These are phyloP conservation scores for Hippopotamyrus pictus DNA, from an alignment of 2,797 vertebrate genomes.

Conservation along the genomic window DNA sequence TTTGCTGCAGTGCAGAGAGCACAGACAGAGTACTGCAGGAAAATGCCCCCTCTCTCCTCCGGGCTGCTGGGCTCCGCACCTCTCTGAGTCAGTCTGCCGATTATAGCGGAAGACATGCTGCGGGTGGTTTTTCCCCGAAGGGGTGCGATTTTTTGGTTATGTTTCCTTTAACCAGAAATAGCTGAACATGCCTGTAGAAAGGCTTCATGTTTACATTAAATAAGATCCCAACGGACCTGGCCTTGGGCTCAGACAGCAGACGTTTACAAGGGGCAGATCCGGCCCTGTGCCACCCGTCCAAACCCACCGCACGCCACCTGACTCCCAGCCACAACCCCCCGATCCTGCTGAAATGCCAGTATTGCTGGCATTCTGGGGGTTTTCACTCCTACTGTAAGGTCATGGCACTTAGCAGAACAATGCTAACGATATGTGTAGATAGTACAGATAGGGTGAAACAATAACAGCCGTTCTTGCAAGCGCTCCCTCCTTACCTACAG, in stretches of 20 bases:
- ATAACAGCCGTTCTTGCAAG: background rate
- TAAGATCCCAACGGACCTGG: background rate
- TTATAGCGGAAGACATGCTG: background rate
- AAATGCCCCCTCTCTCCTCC: background rate
- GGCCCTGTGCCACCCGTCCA: background rate
- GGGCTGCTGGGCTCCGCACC: background rate
- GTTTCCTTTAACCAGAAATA: background rate
- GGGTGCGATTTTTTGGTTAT: background rate
- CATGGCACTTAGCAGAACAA: background rate
- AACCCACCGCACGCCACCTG: background rate
- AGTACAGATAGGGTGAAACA: background rate
- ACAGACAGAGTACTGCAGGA: constrained; percentile 8
- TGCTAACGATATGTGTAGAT: background rate
- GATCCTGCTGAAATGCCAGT: background rate
- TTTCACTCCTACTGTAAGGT: background rate
- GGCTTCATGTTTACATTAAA: background rate
- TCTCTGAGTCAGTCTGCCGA: background rate
- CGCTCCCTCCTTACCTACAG: background rate
- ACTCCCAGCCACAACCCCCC: background rate
- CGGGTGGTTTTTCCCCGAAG: background rate
- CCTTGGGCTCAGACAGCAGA: background rate
- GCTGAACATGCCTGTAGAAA: background rate
- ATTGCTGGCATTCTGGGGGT: background rate
- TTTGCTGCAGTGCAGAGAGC: constrained; percentile 13
- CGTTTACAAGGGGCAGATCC: background rate